A percentile compares a stretch with the other conserved stretches of the same genome.
phyloP scores from a whole-genome alignment of 2,888 invertebrate genomes.

The Pyrochroa serraticornis region DNA sequence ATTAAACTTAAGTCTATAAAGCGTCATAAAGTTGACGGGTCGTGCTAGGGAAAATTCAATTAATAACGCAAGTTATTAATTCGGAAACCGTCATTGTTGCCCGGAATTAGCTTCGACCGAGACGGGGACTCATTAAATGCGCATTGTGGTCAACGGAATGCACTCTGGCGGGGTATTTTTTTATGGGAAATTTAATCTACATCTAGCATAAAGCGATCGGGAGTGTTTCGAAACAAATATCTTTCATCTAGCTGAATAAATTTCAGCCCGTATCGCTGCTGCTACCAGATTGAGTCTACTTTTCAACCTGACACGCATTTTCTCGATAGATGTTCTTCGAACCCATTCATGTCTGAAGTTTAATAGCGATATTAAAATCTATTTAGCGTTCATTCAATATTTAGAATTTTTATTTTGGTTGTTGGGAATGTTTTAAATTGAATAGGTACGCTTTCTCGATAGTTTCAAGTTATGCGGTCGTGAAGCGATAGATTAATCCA shows the following conservation, averaged over 20 bases:
- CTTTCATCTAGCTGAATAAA: slow-evolving; percentile 28
- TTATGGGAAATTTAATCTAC: slow-evolving; percentile 18
- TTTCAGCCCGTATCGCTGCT: slow-evolving; percentile 21
- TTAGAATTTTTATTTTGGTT: too few species aligned
- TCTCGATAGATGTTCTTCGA: slow-evolving; percentile 8
- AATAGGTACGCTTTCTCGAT: too few species aligned
- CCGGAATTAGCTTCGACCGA: background rate
- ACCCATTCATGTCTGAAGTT: slow-evolving; percentile 9
- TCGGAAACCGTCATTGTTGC: slow-evolving; percentile 19
- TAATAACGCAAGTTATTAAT: slow-evolving; percentile 9
- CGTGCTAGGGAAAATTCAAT: background rate
- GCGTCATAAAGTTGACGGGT: slow-evolving; percentile 8
- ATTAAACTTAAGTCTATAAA: slow-evolving; percentile 13
- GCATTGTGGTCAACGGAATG: slow-evolving; percentile 13
- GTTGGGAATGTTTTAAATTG: too few species aligned
- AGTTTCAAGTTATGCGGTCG: too few species aligned
- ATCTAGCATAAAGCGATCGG: slow-evolving; percentile 17
- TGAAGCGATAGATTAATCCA: too few species aligned
- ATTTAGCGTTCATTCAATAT: background rate
- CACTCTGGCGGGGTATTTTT: background rate
- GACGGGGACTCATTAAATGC: slow-evolving; percentile 22
- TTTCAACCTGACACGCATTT: slow-evolving; percentile 31
- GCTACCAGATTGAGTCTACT: slow-evolving; percentile 30
- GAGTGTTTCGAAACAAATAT: slow-evolving; percentile 26
- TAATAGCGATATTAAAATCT: slow-evolving; percentile 5